These are phyloP conservation scores for Ormia ochracea DNA, from an alignment of 2,888 invertebrate genomes.

Conservation along the genomic window DNA sequence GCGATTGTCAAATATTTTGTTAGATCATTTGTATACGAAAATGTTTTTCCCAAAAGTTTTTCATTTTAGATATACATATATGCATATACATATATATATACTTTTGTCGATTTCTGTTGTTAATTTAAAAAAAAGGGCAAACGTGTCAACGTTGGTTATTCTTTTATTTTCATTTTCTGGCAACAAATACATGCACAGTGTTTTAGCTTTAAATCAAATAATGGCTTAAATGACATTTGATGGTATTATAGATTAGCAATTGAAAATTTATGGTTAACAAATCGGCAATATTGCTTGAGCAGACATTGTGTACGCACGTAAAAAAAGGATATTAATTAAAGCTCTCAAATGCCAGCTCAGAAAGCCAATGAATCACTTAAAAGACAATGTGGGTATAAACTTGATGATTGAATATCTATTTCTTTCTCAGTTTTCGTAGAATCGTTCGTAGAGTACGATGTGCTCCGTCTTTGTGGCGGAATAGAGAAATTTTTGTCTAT, in stretches of 20 bases:
- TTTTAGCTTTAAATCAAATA: background rate
- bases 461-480: too few relatives aligned
- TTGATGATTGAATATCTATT: too few relatives aligned
- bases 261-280: background rate
- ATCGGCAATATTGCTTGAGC: background rate
- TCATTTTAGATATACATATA: too few relatives aligned
- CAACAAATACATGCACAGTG: background rate
- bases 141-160: constrained; percentile 34
- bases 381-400: too few relatives aligned
- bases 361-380: too few relatives aligned
- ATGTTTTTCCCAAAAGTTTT: constrained; percentile 4
- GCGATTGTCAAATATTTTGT: constrained; percentile 58
- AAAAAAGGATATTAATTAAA: too few relatives aligned
- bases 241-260: background rate
- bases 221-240: background rate
- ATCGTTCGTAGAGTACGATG: too few relatives aligned
- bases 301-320: background rate
- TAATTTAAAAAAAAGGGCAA: constrained; percentile 35
- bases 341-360: too few relatives aligned
- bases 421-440: too few relatives aligned
- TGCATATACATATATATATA: too few relatives aligned
- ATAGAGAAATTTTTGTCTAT: too few relatives aligned
- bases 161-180: background rate
- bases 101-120: constrained; percentile 8
- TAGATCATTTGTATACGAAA: constrained; percentile 56